A percentile compares a stretch with the other conserved stretches of the same genome.
phyloP scores from a whole-genome alignment of 2,113 vertebrate species.

The Smithornis capensis region DNA sequence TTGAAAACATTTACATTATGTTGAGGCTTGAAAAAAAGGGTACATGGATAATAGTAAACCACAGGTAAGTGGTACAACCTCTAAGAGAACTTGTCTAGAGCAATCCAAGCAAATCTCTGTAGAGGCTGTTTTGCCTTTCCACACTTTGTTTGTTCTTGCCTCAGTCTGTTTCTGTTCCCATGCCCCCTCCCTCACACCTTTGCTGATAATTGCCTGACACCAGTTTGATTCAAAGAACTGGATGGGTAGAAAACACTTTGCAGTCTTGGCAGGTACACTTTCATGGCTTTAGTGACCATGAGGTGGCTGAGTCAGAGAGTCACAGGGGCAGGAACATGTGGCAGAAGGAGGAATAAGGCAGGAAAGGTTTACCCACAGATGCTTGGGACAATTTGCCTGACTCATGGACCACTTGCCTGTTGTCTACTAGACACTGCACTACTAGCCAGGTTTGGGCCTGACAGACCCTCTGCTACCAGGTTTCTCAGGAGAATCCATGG shows the following conservation, averaged over 20 bases:
- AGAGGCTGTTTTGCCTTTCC: neutral
- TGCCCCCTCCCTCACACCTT: neutral
- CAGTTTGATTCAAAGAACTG: neutral
- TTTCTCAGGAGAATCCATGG: neutral
- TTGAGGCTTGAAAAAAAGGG: neutral
- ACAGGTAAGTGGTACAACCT: neutral
- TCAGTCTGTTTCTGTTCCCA: neutral
- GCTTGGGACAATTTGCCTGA: neutral
- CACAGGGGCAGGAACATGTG: neutral
- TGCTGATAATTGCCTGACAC: neutral
- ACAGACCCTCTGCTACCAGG: neutral
- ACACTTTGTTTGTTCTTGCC: neutral
- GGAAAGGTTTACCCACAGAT: neutral
- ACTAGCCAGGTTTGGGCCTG: neutral
- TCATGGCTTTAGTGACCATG: neutral
- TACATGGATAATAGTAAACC: neutral
- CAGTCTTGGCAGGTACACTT: neutral
- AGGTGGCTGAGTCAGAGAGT: neutral
- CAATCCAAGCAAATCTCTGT: neutral
- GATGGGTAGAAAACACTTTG: neutral
- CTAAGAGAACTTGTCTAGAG: neutral
- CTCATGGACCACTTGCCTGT: fast-evolving
- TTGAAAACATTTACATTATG: neutral
- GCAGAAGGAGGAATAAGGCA: neutral
- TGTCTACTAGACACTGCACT: neutral